phyloP scores from a whole-genome alignment of 64 coral and sea anemone genomes.

The Dendrophyllia cribrosa region DNA sequence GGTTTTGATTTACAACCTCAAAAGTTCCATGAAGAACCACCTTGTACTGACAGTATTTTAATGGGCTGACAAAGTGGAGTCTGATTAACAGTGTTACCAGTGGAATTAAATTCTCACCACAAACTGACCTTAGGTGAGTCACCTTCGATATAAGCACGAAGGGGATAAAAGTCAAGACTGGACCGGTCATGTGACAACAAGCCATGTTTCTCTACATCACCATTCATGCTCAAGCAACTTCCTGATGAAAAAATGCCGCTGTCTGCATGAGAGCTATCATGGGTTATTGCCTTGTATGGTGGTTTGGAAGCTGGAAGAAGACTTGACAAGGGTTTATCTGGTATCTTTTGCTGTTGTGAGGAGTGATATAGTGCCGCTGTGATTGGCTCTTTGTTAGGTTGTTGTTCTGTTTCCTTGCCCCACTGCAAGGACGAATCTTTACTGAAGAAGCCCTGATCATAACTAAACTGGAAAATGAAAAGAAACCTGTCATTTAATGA shows the following conservation, averaged over 20 bases:
- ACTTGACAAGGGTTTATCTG: constrained; percentile 19
- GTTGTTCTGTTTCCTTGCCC: background rate
- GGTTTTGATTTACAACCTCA: too few relatives aligned
- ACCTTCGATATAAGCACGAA: background rate
- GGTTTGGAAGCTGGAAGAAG: background rate
- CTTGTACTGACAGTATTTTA: too few relatives aligned
- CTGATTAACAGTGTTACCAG: too few relatives aligned
- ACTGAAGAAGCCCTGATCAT: background rate
- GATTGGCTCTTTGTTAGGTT: constrained; percentile 27
- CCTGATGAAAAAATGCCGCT: constrained; percentile 36
- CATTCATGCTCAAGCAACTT: constrained; percentile 34
- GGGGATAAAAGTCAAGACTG: constrained; percentile 18
- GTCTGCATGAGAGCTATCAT: constrained; percentile 19
- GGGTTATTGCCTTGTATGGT: background rate
- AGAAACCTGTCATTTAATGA: background rate
- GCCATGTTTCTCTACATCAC: constrained; percentile 24
- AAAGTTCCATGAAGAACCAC: too few relatives aligned
- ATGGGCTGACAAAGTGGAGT: too few relatives aligned
- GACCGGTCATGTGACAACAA: constrained; percentile 28
- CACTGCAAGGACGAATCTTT: background rate
- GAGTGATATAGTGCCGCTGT: background rate
- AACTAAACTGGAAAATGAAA: background rate
- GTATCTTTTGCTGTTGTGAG: constrained; percentile 11
- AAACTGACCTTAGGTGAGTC: constrained; percentile 4
- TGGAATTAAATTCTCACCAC: background rate